Base-by-base conservation (phyloP, 1,140 invertebrate genomes). In the Lerema accius region DNA sequence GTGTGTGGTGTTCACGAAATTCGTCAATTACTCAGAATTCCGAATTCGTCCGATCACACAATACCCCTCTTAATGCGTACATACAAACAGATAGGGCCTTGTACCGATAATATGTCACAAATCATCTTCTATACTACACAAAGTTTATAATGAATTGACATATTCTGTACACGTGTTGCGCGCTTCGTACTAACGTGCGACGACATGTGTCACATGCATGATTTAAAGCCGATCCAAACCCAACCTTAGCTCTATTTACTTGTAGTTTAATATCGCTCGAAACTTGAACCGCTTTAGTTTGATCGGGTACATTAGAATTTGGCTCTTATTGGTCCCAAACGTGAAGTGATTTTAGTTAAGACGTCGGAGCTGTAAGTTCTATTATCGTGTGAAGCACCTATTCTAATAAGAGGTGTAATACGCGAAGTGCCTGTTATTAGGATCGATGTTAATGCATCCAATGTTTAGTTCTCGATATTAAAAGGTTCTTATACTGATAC, bases 131-230 rank as follows among this genome's bases (percentile, higher is more conserved):
- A 80, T 74, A 69, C 72, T 75, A 81, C 82, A 86, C 83, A 83
- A 89, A 89, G 80, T 89, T 89, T 88, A 79, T 89, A 89, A 89
- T 86, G 81, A 88, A 89, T 86, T 89, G 86, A 88, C 82, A 86
- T 88, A 89, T 89, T 89, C 86, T 69, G 64, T 76, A 84, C 86
- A 89, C 84, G 84, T 88, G 86, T 76, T 84, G 64, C 82, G 65
- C 62, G 65, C 69, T 70, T 50, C 62, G 69, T 73, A 79, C 76
- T 78, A 80, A 81, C 78, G 69, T 67, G 71, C 64, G 56, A 46
- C 71, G 71, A 76, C 73, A 73, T 75, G 72, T 73, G 78, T 72
- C 66, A 69, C 66, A 53, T 59, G 64, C 42, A 48, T 67, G 61
- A 67, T 49, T 59, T 65, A 28, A 43, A 7, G 46, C 16, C 53